Evolutionary conservation across 2,888 invertebrate species (phyloP), one percentile per base, ranked within the genome.

Genomic region (Melieria picta): DNA sequence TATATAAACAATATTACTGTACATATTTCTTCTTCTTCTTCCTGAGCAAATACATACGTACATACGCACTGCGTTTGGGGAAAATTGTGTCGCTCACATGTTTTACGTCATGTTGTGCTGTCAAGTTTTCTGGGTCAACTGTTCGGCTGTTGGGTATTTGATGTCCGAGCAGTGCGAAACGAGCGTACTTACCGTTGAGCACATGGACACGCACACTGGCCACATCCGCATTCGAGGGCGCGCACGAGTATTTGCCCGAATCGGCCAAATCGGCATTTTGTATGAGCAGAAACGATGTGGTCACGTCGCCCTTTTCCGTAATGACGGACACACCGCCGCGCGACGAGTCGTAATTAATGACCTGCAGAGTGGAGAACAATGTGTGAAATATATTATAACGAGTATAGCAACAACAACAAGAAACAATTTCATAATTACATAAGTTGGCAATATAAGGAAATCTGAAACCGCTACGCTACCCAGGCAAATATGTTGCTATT

Each of bases 231-330:
- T 93, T 93, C 83, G 93, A 93, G 79, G 94, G 93, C 80, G 91
- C 91, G 89, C 94, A 94, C 70, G 92, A 93, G 87, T 94, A 94
- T 85, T 93, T 92, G 79, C 94, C 93, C 70, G 93, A 93, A 88
- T 93, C 93, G 76, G 91, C 88, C 79, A 91, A 89, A 84, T 91
- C 90, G 78, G 93, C 93, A 85, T 93, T 90, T 86, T 93, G 93
- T 82, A 94, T 93, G 81, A 93, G 90, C 79, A 94, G 89, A 87
- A 91, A 93, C 83, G 93, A 93, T 80, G 92, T 93, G 79, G 94
- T 94, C 80, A 92, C 90, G 85, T 93, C 93, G 77, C 93, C 93
- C 87, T 93, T 93, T 85, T 93, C 93, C 73, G 93, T 93, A 86
- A 93, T 92, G 80, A 93, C 92, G 80, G 92, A 92, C 79, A 93